Conservation (phyloP, 2,113 vertebrate genomes). For the Rhabdomys dilectus region DNA sequence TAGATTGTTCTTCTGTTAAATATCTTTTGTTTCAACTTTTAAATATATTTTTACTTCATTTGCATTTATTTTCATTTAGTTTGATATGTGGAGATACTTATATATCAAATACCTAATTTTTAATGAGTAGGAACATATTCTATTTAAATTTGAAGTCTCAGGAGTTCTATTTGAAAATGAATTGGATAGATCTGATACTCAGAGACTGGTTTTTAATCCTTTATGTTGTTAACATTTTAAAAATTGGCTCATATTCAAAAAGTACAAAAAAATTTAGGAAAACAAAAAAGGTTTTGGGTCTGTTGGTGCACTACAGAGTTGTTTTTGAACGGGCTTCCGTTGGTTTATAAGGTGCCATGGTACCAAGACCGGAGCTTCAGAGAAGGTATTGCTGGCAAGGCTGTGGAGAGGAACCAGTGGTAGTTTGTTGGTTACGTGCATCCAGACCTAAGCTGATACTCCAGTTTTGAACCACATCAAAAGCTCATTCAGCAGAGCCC, state of each 20-base stretch:
- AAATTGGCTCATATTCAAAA: conserved; percentile 28
- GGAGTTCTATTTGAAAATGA: conserved; percentile 25
- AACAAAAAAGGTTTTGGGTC: background rate
- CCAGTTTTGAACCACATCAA: background rate
- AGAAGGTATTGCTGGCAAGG: background rate
- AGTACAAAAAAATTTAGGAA: background rate
- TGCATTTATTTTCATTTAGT: conserved; percentile 3
- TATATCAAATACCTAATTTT: background rate
- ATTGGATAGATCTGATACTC: background rate
- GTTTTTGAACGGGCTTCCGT: background rate
- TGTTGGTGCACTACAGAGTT: background rate
- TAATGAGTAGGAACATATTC: background rate
- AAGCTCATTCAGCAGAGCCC: background rate
- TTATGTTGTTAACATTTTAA: conserved; percentile 14
- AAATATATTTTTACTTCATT: background rate
- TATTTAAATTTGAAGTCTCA: conserved; percentile 18
- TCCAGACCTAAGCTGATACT: background rate
- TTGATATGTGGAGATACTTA: background rate
- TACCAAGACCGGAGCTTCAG: background rate
- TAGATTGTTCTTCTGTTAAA: background rate
- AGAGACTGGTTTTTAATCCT: background rate
- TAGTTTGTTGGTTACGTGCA: background rate
- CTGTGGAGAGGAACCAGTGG: too few species aligned
- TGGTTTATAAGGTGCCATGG: background rate
- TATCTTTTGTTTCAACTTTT: conserved; percentile 30